Evolutionary conservation across 2,888 invertebrate species (phyloP), one percentile per base, ranked within the genome.

Genomic region (Hypercompe scribonia): DNA sequence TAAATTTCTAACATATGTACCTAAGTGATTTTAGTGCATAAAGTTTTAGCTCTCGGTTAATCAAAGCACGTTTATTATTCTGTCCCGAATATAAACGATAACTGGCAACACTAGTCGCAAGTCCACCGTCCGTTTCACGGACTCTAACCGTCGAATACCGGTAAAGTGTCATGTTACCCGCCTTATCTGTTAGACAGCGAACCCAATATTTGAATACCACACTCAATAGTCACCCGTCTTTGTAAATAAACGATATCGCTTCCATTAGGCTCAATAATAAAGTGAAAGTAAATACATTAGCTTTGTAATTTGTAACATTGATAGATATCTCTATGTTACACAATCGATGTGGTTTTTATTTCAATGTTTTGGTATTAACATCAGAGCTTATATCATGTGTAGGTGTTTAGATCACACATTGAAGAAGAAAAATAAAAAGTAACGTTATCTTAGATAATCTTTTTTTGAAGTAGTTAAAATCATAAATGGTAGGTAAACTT

Each of bases 141-240:
- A 63, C 65, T 70, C 74, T 71, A 84, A 77, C 83, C 82, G 83
- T 84, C 84, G 87, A 87, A 85, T 81, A 81, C 86, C 87, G 87
- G 87, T 86, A 86, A 84, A 90, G 89, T 89, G 89, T 90, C 90
- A 89, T 89, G 91, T 91, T 89, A 85, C 88, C 79, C 76, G 82
- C 86, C 90, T 92, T 93, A 93, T 92, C 92, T 84, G 81, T 83
- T 80, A 81, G 87, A 89, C 90, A 89, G 82, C 86, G 87, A 80
- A 84, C 88, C 84, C 88, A 90, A 89, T 90, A 90, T 93, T 92
- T 90, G 88, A 90, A 90, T 89, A 87, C 85, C 84, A 83, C 80
- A 87, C 88, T 89, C 91, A 89, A 91, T 90, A 90, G 80, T 81
- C 85, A 83, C 79, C 81, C 87, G 78, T 80, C 84, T 82, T 85